Conservation (phyloP, 2,797 vertebrate species). For the Chiloscyllium punctatum region DNA sequence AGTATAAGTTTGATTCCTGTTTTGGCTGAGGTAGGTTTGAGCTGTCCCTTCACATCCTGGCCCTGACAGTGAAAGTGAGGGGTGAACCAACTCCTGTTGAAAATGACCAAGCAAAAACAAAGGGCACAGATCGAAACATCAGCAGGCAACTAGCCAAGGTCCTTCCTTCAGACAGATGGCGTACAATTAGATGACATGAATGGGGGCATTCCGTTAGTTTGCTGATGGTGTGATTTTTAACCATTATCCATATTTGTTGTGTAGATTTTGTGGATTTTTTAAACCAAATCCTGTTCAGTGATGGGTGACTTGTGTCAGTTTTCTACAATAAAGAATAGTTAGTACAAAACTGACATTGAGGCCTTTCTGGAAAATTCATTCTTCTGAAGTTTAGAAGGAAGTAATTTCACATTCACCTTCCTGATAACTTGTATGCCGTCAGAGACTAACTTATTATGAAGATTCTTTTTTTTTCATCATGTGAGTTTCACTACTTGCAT, state of each 20-base stretch:
- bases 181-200: neutral
- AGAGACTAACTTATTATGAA: neutral
- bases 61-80: no score
- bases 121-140: no score
- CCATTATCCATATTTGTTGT: neutral
- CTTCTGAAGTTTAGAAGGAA: neutral
- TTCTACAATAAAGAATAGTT: neutral
- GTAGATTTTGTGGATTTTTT: neutral
- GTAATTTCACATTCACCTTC: neutral
- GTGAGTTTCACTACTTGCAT: neutral
- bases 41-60: no score
- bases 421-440: neutral
- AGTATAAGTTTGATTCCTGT: no score
- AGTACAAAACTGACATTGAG: neutral
- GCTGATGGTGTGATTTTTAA: neutral
- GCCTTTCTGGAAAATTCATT: neutral
- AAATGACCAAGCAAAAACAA: no score
- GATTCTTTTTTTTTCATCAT: neutral
- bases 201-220: neutral
- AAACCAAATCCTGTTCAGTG: neutral
- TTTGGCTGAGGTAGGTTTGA: no score
- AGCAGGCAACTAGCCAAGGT: no score
- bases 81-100: no score
- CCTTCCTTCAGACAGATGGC: no score
- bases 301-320: neutral